These are phyloP conservation scores for Chrysochloris asiatica DNA, from an alignment of 2,113 vertebrate genomes.

Conservation along the genomic window DNA sequence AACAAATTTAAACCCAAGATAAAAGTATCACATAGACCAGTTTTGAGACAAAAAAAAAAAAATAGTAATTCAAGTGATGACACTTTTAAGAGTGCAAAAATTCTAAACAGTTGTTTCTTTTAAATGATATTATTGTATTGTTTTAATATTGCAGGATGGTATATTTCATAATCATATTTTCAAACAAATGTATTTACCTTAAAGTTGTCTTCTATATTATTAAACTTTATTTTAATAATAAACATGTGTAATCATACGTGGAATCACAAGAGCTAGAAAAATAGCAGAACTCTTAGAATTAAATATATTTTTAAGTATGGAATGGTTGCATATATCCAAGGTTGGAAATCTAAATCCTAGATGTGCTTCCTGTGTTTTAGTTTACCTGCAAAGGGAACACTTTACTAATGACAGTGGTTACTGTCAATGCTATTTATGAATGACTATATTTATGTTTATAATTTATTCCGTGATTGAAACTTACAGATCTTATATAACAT, in stretches of 20 bases:
- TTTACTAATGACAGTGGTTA: slow-evolving; percentile 9
- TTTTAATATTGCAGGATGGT: neutral
- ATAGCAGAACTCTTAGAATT: neutral
- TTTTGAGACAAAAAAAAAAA: neutral
- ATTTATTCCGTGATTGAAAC: slow-evolving; percentile 16
- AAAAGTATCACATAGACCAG: neutral
- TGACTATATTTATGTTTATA: slow-evolving; percentile 37
- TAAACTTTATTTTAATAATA: neutral
- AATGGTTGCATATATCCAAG: neutral
- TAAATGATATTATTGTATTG: neutral
- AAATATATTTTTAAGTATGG: neutral
- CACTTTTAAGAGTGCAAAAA: neutral
- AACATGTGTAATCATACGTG: neutral
- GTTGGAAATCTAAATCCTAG: neutral
- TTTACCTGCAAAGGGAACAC: neutral
- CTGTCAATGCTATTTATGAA: neutral
- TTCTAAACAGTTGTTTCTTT: neutral
- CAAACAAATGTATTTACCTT: neutral
- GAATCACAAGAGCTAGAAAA: neutral
- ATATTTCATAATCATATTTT: neutral
- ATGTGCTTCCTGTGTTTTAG: neutral
- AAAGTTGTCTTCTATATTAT: neutral
- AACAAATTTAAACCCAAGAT: slow-evolving; percentile 1
- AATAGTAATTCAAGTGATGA: neutral
- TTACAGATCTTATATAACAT: slow-evolving; percentile 22